Evolutionary conservation across 2,113 vertebrate genomes (phyloP).

Genomic region (Pseudopodoces humilis): DNA sequence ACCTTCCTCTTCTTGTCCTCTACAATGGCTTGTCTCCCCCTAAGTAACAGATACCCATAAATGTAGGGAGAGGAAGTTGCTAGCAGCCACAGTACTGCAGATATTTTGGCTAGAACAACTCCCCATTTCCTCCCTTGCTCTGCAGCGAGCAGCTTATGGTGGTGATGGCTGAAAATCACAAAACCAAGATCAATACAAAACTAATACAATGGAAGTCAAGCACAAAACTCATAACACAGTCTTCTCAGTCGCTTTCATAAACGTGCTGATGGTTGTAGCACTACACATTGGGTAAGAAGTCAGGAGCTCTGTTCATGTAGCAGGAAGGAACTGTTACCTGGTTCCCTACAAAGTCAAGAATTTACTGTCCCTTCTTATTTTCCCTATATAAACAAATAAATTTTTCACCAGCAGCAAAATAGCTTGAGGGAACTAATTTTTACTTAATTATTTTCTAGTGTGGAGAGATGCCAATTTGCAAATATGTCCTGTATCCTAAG

Average conservation of each 20-base stretch:
- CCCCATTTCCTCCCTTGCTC: neutral
- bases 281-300: neutral
- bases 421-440: neutral
- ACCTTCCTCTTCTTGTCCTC: neutral
- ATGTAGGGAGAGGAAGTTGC: neutral
- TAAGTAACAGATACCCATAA: neutral
- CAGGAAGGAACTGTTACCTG: neutral
- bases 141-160: neutral
- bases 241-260: neutral
- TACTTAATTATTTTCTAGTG: neutral
- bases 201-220: neutral
- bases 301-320: neutral
- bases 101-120: neutral
- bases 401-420: neutral
- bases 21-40: neutral
- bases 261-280: neutral
- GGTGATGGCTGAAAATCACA: neutral
- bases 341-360: neutral
- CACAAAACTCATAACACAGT: neutral
- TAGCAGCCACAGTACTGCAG: neutral
- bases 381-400: neutral
- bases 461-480: neutral
- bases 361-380: neutral
- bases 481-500: neutral
- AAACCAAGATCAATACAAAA: neutral